Conservation (phyloP, 92 coral and sea anemone species). For the Ricordea florida region DNA sequence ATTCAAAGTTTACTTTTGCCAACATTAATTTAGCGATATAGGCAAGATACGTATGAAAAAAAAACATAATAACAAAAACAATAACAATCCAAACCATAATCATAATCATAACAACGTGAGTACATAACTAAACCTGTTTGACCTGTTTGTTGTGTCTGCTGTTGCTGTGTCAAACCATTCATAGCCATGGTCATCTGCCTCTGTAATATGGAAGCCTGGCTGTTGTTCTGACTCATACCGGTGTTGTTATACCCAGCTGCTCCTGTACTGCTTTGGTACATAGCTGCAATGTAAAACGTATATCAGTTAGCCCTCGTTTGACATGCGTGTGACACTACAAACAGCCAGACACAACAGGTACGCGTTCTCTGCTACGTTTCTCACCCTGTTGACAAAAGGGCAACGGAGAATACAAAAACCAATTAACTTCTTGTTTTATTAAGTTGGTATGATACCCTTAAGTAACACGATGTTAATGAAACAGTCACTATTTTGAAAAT, state of each 20-base stretch:
- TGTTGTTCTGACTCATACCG: slow-evolving; percentile 40
- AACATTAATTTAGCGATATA: too few relatives aligned
- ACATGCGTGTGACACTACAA: neutral
- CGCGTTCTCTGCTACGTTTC: too few relatives aligned
- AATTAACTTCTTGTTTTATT: too few relatives aligned
- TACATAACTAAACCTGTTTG: slow-evolving; percentile 4
- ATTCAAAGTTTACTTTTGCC: too few relatives aligned
- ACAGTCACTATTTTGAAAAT: too few relatives aligned
- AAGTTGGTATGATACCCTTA: too few relatives aligned
- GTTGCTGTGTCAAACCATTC: slow-evolving; percentile 46
- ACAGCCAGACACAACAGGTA: too few relatives aligned
- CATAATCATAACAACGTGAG: neutral
- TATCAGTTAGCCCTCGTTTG: too few relatives aligned
- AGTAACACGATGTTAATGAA: too few relatives aligned
- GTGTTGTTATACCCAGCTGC: slow-evolving; percentile 34
- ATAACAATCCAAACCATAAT: neutral
- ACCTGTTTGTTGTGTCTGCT: slow-evolving; percentile 12
- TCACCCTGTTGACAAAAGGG: too few relatives aligned
- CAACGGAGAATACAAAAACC: too few relatives aligned
- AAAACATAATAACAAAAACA: neutral
- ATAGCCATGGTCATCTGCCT: slow-evolving; percentile 58
- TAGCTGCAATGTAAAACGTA: slow-evolving; percentile 19
- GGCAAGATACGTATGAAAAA: slow-evolving; percentile 11
- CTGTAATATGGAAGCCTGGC: slow-evolving; percentile 55
- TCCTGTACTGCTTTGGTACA: slow-evolving; percentile 42